Evolutionary conservation across 2,113 vertebrate species (phyloP), one percentile per base, ranked within the genome.

Genomic region (Vidua chalybeata): DNA sequence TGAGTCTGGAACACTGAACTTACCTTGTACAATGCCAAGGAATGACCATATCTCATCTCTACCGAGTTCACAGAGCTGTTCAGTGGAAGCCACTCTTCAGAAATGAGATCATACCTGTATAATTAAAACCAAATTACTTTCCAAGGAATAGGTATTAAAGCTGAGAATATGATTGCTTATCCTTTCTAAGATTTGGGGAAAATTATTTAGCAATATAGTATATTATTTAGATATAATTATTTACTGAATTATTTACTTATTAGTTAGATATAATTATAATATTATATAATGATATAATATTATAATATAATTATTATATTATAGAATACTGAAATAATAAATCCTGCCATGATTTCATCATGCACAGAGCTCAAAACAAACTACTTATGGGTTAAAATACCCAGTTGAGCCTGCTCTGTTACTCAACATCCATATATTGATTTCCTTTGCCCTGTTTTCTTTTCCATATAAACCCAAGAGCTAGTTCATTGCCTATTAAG

Each of bases 31-130:
- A 99, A 92, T 2, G 99, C 99, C 97, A 99, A 21, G 0, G 99
- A 99, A 94, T 99, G 99, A 21, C 99, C 99, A 0, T 99, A 99
- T 97, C 99, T 98, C 26, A 98, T 98, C 35, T 98, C 98, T 8
- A 99, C 97, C 0, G 95, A 95, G 96, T 99, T 98, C 91, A 98
- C 99, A 7, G 98, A 98, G 59, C 17, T 97, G 92, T 98, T 98
- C 43, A 99, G 97, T 35, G 97, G 85, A 96, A 99, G 97, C 99
- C 99, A 99, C 87, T 98, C 97, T 84, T 97, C 98, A 92, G 97
- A 98, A 91, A 96, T 97, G 45, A 99, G 97, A 96, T 99, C 98
- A 74, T 98, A 99, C 90, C 99, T 99, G 92, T 16, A 56, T 23
- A 87, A 93, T 23, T 93, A 96, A 87, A 89, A 66, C 2, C 1